Evolutionary conservation across 1,140 invertebrate species (phyloP).

Genomic region (Hylaeus anthracinus): DNA sequence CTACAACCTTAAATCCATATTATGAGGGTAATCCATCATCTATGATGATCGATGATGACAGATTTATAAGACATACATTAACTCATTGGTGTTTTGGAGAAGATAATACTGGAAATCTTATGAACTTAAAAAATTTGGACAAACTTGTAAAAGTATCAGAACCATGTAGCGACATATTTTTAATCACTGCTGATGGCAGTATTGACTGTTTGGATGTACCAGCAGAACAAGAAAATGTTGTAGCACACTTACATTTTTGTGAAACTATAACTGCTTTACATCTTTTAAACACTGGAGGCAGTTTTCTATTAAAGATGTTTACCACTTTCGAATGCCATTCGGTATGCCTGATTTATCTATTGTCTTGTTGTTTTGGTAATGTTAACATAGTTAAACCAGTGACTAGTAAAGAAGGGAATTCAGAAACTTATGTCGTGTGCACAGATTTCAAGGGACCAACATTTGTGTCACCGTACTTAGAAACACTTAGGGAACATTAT

Average conservation of each 20-base stretch:
- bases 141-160: constrained; percentile 80
- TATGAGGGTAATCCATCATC: constrained; percentile 91
- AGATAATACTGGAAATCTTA: constrained; percentile 92
- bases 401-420: constrained; percentile 96
- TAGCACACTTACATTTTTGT: constrained; percentile 89
- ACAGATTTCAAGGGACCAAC: constrained; percentile 83
- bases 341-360: constrained; percentile 89
- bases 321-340: constrained; percentile 93
- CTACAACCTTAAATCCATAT: constrained; percentile 94
- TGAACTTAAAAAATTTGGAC: constrained; percentile 85
- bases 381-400: constrained; percentile 92
- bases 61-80: constrained; percentile 90
- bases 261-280: constrained; percentile 90
- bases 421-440: constrained; percentile 94
- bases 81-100: constrained; percentile 92
- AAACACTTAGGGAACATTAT: constrained; percentile 80
- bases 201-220: constrained; percentile 92
- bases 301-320: constrained; percentile 95
- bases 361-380: constrained; percentile 87
- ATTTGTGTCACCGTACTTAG: constrained; percentile 76
- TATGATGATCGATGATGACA: constrained; percentile 91
- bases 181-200: constrained; percentile 96
- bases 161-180: constrained; percentile 76
- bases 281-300: constrained; percentile 87
- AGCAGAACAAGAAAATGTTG: constrained; percentile 91